Conservation (phyloP, 1,140 invertebrate species). For the Brachionus manjavacas region DNA sequence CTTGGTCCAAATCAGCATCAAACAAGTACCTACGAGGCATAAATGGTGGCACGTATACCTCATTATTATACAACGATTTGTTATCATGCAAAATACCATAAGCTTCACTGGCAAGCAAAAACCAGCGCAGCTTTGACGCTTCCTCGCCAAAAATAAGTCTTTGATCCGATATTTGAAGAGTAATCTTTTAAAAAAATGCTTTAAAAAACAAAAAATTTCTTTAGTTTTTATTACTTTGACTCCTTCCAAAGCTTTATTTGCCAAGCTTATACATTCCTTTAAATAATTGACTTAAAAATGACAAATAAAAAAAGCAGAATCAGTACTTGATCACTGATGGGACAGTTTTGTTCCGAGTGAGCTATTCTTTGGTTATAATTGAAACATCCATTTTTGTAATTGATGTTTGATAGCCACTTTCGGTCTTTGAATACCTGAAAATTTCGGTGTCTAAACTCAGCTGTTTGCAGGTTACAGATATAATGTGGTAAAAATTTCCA, state of each 20-base stretch:
- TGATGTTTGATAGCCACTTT: constrained; percentile 73
- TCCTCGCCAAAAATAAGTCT: constrained; percentile 66
- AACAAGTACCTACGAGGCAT: background rate
- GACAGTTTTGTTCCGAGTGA: background rate
- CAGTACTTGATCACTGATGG: background rate
- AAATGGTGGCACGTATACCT: background rate
- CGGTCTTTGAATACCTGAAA: constrained; percentile 65
- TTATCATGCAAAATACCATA: constrained; percentile 37
- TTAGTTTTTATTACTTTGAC: background rate
- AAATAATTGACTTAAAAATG: background rate
- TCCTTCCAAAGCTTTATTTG: constrained; percentile 38
- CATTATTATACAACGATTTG: constrained; percentile 6
- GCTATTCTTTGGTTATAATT: background rate
- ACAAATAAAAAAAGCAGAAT: background rate
- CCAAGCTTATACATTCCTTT: constrained; percentile 46
- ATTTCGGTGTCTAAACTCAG: constrained; percentile 79
- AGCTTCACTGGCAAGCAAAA: constrained; percentile 20
- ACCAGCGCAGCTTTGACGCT: constrained; percentile 69
- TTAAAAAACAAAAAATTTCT: constrained; percentile 30
- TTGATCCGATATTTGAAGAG: constrained; percentile 67
- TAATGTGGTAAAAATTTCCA: constrained; percentile 85
- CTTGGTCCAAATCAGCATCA: background rate
- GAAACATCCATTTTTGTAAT: constrained; percentile 59
- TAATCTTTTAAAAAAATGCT: constrained; percentile 59
- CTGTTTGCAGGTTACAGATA: constrained; percentile 75